Evolutionary conservation across 2,797 vertebrate species (phyloP), one percentile per base, ranked within the genome.

Genomic region (Acridotheres tristis): DNA sequence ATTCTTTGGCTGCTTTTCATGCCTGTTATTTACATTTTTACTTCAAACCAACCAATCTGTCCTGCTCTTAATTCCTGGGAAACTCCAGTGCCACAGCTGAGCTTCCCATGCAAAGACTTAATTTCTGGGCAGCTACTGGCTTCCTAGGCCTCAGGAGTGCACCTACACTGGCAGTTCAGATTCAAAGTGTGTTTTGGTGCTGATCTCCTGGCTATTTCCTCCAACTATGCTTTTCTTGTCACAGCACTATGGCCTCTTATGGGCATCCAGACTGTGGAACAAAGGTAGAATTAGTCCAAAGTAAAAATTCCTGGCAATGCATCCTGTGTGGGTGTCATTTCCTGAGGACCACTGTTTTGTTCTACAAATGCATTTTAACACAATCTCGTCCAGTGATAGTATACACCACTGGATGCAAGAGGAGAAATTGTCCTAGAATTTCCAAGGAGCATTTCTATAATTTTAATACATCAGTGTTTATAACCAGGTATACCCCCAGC

Each of bases 1-100:
- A 67, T 91, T 94, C 69, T 92, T 83, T 68, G 71, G 36, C 82
- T 91, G 82, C 79, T 86, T 94, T 58, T 76, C 25, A 2, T 72
- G 40, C 50, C 32, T 81, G 12, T 47, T 86, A 69, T 26, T 93
- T 91, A 65, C 65, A 47, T 85, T 68, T 74, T 74, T 16, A 89
- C 61, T 93, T 88, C 58, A 91, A 89, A 89, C 21, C 34, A 73
- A 38, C 26, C 7, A 13, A 54, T 72, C 78, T 76, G 62, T 81
- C 58, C 62, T 0, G 0, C 22, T 83, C 16, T 55, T 81, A 73
- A 82, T 68, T 86, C n/a, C 59, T 76, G 71, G 29, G 36, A 81
- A 92, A 67, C 30, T 51, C 42, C 20, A 58, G 62, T 22, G 40
- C 10, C 48, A 73, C n/a, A 73, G 59, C 51, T 69, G 61, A 84